Base-by-base conservation (phyloP, 2,797 vertebrate genomes). In the Gambusia yucatana region DNA sequence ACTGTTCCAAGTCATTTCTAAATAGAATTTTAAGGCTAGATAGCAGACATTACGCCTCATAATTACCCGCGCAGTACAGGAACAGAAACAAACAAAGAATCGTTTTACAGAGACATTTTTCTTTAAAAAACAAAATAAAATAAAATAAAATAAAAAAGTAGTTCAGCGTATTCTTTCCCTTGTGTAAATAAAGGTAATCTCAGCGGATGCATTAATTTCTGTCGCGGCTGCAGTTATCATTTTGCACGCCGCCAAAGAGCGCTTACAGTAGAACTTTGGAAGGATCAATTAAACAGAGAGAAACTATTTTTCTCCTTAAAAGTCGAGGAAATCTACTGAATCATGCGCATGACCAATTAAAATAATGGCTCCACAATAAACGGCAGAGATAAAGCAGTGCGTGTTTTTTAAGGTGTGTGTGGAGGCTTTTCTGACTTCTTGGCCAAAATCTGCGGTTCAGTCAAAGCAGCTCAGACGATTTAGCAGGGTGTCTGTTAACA, bases 401-500 rank as follows among this genome's bases (percentile, higher is more conserved):
- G 87, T 90, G 81, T 43, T 43, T 43, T 69, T 69, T 3, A 20
- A 33, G 10, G 28, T n/a, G 20, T 55, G 3, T 55, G 52, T 55
- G 85, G 13, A 47, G 14, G 14, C 20, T 22, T 92, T 94, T 94
- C 82, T 90, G 82, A 70, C 78, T 86, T 82, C 86, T 87, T 90
- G 86, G 84, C 91, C 92, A 87, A 93, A 94, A 90, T 90, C 79
- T 87, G 43, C 91, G 92, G 86, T 85, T 83, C 86, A 81, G 78
- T 70, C 78, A 90, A 84, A 36, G 36, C 82, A 89, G 79, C 39
- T 41, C 92, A 94, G 77, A 44, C 67, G 72, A 91, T 90, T 95
- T 95, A 95, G 95, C 88, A 72, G 82, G 88, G 89, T 91, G 94
- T 95, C 94, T 96, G 90, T 92, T 94, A 95, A 95, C 94, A 95